These are phyloP conservation scores for Oscarella lobularis DNA, from an alignment of 37 sponge, comb jelly and placozoan species.

Conservation along the genomic window DNA sequence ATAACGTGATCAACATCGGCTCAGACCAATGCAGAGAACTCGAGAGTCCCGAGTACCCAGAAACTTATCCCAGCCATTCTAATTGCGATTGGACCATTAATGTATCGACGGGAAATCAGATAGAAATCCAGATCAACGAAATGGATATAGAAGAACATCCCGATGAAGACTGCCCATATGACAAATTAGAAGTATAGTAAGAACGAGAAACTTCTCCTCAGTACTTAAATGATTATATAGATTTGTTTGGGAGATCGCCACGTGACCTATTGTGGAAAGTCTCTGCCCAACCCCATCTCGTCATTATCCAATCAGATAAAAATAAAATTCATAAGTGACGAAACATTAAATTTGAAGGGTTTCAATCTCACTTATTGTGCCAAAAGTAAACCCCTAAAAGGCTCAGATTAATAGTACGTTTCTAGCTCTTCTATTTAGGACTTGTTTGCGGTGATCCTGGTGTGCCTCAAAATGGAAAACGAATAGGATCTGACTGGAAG, in stretches of 20 bases:
- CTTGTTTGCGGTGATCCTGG: constrained; percentile 2
- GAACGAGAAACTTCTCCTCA: neutral
- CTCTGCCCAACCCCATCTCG: neutral
- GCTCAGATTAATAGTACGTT: neutral
- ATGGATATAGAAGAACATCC: neutral
- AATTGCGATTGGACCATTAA: neutral
- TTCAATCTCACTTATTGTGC: neutral
- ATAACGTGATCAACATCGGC: no score
- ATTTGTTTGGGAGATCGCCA: neutral
- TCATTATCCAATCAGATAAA: neutral
- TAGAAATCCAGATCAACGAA: neutral
- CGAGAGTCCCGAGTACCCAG: neutral
- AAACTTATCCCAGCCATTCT: neutral
- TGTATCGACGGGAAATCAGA: neutral
- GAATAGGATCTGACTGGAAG: neutral
- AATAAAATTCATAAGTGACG: neutral
- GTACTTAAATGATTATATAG: neutral
- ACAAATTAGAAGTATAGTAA: neutral
- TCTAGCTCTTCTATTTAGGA: neutral
- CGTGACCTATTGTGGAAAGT: neutral
- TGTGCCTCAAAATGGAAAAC: neutral
- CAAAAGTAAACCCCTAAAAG: neutral
- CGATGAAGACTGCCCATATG: neutral
- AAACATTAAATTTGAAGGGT: neutral
- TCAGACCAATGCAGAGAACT: no score